Base-by-base conservation (phyloP, 2,113 vertebrate genomes). In the Heloderma charlesbogerti region DNA sequence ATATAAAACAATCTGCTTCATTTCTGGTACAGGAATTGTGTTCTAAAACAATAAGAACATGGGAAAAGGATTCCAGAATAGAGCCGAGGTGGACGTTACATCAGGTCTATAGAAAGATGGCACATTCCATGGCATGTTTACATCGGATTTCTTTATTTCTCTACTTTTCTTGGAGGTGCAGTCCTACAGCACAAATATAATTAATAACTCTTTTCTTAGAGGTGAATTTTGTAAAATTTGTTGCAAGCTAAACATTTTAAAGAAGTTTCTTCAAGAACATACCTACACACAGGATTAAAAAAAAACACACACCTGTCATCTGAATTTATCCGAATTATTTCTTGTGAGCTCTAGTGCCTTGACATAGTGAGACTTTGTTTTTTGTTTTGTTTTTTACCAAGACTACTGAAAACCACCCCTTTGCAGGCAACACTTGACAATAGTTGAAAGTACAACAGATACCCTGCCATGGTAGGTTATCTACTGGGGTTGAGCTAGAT, bases 351-450 rank as follows among this genome's bases (percentile, higher is more conserved):
- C 34, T 6, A 51, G 7, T 20, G 13, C 3, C 80, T 9, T 71
- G n/a, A 67, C 12, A 66, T 6, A 48, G 81, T 84, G 51, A 37
- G 10, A 78, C 43, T 13, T 31, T 85, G n/a, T n/a, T n/a, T n/a
- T n/a, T n/a, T n/a, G n/a, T n/a, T n/a, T n/a, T n/a, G n/a, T n/a
- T 51, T 88, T 51, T 93, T 37, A 88, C 37, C 88, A 89, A 82
- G 91, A 81, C 40, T 54, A 43, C 86, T 79, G 27, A 83, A 92
- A 94, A 87, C 0, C 29, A 80, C 4, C 27, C 51, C 40, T 45
- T 86, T 88, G 51, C 83, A 37, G 91, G 77, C 43, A 87, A 7
- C 25, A 18, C 51, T 81, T 87, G 48, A 66, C 8, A 72, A 27
- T 29, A 57, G 45, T 37, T 48, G 85, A 0, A 31, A 86, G 0